phyloP scores from a whole-genome alignment of 2,888 invertebrate species.

The Heliconius ethilla region DNA sequence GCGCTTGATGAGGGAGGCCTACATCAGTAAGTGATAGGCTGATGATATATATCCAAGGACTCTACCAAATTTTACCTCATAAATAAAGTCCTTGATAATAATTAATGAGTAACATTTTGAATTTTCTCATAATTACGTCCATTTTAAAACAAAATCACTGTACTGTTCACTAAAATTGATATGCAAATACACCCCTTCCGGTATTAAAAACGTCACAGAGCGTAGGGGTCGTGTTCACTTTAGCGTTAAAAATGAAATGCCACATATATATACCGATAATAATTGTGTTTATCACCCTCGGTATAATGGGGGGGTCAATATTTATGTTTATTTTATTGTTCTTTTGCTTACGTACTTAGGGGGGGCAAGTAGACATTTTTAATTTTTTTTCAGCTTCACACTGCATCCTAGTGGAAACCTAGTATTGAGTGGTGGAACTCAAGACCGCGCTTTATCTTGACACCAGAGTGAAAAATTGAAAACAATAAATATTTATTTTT shows the following conservation, averaged over 20 bases:
- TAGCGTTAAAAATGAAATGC: conserved; percentile 44
- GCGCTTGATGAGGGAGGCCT: no score
- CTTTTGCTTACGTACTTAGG: not conserved
- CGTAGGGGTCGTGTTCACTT: conserved; percentile 41
- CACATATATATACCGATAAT: conserved; percentile 38
- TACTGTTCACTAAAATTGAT: conserved; percentile 41
- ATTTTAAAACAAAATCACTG: conserved; percentile 32
- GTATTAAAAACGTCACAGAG: conserved; percentile 35
- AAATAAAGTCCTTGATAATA: not conserved
- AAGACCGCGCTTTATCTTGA: no score
- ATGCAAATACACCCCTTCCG: conserved; percentile 43
- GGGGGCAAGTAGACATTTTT: no score
- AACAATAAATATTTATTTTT: no score
- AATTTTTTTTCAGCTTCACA: no score
- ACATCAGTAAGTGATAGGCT: no score
- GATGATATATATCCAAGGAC: no score
- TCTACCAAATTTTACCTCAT: no score
- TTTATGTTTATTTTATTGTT: not conserved
- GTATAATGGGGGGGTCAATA: conserved; percentile 20
- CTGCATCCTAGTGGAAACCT: no score
- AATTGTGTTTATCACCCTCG: conserved; percentile 37
- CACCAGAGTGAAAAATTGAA: no score
- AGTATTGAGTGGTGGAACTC: no score
- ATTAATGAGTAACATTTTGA: not conserved
- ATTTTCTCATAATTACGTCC: not conserved